Evolutionary conservation across 2,888 invertebrate genomes (phyloP).

Genomic region (Pachydiplax longipennis): DNA sequence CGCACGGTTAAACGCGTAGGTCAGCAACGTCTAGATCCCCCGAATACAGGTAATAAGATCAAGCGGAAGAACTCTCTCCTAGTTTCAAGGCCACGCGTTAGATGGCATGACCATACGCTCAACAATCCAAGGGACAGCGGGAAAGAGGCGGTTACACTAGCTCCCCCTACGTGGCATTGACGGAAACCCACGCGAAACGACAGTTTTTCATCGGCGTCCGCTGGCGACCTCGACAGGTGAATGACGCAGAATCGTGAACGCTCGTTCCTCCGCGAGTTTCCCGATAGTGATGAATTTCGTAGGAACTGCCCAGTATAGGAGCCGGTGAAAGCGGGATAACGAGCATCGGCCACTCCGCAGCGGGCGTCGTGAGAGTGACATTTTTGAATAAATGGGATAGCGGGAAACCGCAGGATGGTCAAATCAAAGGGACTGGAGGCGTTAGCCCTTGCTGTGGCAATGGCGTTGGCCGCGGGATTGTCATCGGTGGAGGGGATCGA

Average conservation of each 20-base stretch:
- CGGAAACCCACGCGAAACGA: slow-evolving; percentile 29
- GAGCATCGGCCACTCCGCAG: not conserved
- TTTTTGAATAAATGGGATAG: slow-evolving; percentile 11
- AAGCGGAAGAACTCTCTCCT: not conserved
- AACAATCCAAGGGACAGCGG: not conserved
- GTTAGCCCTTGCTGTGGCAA: not conserved
- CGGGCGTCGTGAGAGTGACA: not conserved
- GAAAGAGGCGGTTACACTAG: not conserved
- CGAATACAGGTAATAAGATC: slow-evolving; percentile 4
- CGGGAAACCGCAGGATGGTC: slow-evolving; percentile 6
- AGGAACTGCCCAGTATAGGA: not conserved
- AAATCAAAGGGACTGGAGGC: slow-evolving; percentile 28
- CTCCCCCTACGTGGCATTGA: slow-evolving; percentile 33
- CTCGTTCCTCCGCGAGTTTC: not conserved
- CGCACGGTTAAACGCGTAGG: not conserved
- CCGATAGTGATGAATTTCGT: slow-evolving; percentile 6
- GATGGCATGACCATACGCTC: not conserved
- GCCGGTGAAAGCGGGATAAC: not conserved
- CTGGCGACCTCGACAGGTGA: slow-evolving; percentile 19
- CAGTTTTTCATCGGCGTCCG: slow-evolving; percentile 36
- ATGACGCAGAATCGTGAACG: slow-evolving; percentile 24
- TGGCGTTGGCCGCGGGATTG: slow-evolving; percentile 1
- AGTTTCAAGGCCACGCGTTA: not conserved
- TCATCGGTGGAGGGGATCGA: slow-evolving; percentile 46
- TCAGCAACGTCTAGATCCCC: not conserved